These are phyloP conservation scores for Hetaerina titia DNA, from an alignment of 2,888 invertebrate species.

Conservation along the genomic window DNA sequence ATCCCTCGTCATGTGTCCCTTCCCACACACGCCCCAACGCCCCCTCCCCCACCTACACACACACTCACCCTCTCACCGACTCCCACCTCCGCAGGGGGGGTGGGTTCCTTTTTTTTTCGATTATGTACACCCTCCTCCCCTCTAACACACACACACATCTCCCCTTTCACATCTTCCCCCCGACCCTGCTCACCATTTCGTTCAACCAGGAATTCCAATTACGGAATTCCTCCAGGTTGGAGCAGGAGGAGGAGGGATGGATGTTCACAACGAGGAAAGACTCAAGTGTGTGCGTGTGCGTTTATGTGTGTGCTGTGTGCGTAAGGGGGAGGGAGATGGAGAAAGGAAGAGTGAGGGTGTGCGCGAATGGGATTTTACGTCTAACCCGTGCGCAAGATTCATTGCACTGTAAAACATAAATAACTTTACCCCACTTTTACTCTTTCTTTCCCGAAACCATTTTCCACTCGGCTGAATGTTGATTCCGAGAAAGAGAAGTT, in stretches of 20 bases:
- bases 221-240: slow-evolving; percentile 42
- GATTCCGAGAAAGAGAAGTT: too few relatives aligned
- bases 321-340: background rate
- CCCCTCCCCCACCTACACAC: background rate
- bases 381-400: background rate
- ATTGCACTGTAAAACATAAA: background rate
- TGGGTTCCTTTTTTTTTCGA: too few relatives aligned
- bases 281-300: background rate
- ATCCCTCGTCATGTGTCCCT: background rate
- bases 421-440: too few relatives aligned
- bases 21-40: background rate
- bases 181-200: background rate
- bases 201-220: slow-evolving; percentile 53
- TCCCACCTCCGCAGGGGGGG: too few relatives aligned
- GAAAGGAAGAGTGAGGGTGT: background rate
- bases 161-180: background rate
- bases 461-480: too few relatives aligned
- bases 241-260: background rate
- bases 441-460: too few relatives aligned
- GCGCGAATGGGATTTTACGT: background rate
- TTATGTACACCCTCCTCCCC: background rate
- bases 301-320: background rate
- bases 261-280: background rate
- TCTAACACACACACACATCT: background rate
- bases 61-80: background rate